Conservation (phyloP, 2,113 vertebrate species). For the Sterrhoptilus dennistouni region DNA sequence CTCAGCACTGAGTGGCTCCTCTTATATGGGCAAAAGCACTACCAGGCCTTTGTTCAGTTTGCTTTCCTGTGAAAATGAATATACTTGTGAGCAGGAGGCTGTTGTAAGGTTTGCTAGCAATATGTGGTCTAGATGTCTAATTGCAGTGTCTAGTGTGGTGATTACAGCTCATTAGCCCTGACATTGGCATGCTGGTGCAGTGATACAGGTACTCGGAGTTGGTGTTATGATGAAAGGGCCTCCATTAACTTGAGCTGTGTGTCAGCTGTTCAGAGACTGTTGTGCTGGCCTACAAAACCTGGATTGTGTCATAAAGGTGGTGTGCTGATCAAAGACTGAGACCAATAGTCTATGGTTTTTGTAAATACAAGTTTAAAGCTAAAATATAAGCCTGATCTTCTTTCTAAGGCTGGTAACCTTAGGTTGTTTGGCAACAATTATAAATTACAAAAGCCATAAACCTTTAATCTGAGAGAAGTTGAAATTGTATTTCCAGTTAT, state of each 20-base stretch:
- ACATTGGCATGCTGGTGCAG: neutral
- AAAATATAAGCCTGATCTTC: neutral
- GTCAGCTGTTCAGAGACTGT: neutral
- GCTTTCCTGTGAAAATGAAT: neutral
- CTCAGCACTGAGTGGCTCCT: neutral
- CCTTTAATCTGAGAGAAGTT: neutral
- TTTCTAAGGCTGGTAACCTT: neutral
- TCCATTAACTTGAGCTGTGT: neutral
- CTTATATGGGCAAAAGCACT: neutral
- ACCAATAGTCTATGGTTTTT: neutral
- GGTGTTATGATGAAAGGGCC: neutral
- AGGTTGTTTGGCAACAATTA: neutral
- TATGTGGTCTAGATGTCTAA: neutral
- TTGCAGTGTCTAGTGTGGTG: neutral
- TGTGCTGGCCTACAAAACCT: neutral
- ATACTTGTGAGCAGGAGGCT: neutral
- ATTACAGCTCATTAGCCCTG: neutral
- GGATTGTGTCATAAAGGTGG: neutral
- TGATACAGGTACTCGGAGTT: neutral
- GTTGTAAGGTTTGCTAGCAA: neutral
- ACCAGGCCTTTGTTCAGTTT: neutral
- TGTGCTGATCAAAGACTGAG: neutral
- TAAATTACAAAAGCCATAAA: neutral
- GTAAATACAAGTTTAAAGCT: neutral
- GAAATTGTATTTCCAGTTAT: neutral